phyloP scores from a whole-genome alignment of 2,797 vertebrate genomes.

The Oophaga sylvatica region DNA sequence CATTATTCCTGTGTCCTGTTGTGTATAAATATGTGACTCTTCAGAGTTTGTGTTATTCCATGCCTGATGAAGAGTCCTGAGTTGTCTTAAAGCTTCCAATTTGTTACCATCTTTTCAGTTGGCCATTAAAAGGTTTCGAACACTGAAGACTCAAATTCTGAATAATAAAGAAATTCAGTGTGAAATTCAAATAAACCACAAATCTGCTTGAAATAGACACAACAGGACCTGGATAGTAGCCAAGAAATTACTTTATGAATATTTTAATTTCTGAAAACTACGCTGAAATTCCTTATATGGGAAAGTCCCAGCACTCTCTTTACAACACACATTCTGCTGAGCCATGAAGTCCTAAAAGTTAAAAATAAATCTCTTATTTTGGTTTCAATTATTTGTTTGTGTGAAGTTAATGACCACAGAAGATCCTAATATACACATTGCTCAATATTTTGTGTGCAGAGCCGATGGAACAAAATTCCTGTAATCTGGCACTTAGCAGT shows the following conservation, averaged over 20 bases:
- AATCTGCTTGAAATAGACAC: conserved; percentile 26
- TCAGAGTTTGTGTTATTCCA: too few species aligned
- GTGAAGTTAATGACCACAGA: not conserved
- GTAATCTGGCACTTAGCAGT: not conserved
- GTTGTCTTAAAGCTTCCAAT: too few species aligned
- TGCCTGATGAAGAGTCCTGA: too few species aligned
- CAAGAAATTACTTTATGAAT: conserved; percentile 29
- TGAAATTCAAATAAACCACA: not conserved
- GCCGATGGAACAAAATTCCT: not conserved
- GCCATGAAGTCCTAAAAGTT: conserved; percentile 44
- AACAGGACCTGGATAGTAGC: conserved; percentile 20
- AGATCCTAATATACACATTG: not conserved
- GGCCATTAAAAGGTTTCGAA: too few species aligned
- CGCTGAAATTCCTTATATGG: conserved; percentile 51
- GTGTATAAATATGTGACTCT: too few species aligned
- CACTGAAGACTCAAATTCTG: not conserved
- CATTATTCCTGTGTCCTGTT: too few species aligned
- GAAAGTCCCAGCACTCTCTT: conserved; percentile 20
- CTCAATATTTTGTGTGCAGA: not conserved
- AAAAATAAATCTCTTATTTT: conserved; percentile 52
- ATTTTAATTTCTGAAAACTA: conserved; percentile 42
- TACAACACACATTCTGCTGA: conserved; percentile 52
- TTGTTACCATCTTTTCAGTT: too few species aligned
- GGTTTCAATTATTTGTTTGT: conserved; percentile 43
- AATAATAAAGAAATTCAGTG: not conserved